Evolutionary conservation across 2,113 vertebrate species (phyloP).

Genomic region (Toxostoma redivivum): DNA sequence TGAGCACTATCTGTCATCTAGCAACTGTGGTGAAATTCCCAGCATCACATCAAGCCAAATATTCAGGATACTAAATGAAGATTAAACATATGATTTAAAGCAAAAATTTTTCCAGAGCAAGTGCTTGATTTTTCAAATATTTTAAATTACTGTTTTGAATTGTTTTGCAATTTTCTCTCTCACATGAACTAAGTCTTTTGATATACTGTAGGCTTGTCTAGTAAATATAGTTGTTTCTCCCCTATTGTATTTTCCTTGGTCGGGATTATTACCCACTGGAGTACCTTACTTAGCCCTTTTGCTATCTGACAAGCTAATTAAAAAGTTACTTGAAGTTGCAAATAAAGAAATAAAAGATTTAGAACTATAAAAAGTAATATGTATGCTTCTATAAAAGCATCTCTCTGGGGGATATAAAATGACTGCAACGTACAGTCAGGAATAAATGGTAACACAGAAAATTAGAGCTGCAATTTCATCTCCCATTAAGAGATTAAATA

Average conservation of each 20-base stretch:
- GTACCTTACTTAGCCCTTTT: background rate
- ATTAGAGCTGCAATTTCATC: conserved; percentile 1
- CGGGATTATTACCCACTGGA: background rate
- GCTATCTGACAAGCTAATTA: background rate
- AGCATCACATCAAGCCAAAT: background rate
- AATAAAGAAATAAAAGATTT: background rate
- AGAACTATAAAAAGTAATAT: background rate
- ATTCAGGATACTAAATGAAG: background rate
- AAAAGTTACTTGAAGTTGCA: background rate
- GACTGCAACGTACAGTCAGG: background rate
- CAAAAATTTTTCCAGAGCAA: background rate
- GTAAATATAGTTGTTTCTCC: background rate
- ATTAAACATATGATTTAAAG: background rate
- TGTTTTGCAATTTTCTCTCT: background rate
- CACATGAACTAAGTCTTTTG: background rate
- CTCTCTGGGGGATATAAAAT: background rate
- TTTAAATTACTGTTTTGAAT: background rate
- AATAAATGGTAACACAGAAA: conserved; percentile 18
- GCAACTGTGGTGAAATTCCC: background rate
- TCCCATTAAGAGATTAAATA: conserved; percentile 10
- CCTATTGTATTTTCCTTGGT: background rate
- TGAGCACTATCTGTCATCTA: background rate
- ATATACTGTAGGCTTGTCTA: background rate
- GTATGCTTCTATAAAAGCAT: background rate
- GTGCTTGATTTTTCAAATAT: background rate